These are phyloP conservation scores for Octodonta nipae DNA, from an alignment of 2,888 invertebrate species.

Conservation along the genomic window DNA sequence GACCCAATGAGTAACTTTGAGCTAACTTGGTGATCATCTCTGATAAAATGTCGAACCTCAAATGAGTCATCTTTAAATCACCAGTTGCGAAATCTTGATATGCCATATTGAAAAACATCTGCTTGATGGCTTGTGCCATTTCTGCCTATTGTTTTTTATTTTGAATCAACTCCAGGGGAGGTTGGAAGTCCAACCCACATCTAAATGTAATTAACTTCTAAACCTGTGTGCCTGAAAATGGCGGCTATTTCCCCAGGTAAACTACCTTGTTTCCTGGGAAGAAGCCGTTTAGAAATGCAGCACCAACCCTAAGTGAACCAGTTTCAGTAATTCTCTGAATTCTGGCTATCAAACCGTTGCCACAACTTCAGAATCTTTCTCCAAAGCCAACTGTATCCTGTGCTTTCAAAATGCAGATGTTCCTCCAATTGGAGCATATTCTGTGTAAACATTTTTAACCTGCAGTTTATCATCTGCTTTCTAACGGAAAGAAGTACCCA, in stretches of 20 bases:
- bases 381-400: slow-evolving; percentile 80
- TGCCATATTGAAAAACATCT: slow-evolving; percentile 92
- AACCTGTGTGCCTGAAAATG: slow-evolving; percentile 76
- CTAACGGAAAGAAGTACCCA: slow-evolving; percentile 81
- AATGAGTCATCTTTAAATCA: slow-evolving; percentile 74
- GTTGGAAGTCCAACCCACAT: slow-evolving; percentile 89
- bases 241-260: slow-evolving; percentile 95
- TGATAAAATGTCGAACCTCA: slow-evolving; percentile 67
- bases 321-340: slow-evolving; percentile 93
- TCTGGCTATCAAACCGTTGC: slow-evolving; percentile 56
- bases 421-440: slow-evolving; percentile 89
- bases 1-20: slow-evolving; percentile 94
- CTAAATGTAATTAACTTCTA: slow-evolving; percentile 85
- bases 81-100: slow-evolving; percentile 95
- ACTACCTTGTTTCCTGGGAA: slow-evolving; percentile 67
- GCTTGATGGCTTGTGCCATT: slow-evolving; percentile 68
- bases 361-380: slow-evolving; percentile 56
- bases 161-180: slow-evolving; percentile 92
- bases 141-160: slow-evolving; percentile 78
- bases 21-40: slow-evolving; percentile 83
- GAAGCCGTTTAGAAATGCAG: slow-evolving; percentile 71
- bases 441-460: slow-evolving; percentile 67
- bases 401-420: slow-evolving; percentile 68
- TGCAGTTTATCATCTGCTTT: slow-evolving; percentile 68
- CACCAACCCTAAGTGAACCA: slow-evolving; percentile 86